These are phyloP conservation scores for Epistrophe eligans DNA, from an alignment of 2,888 invertebrate genomes.

Conservation along the genomic window DNA sequence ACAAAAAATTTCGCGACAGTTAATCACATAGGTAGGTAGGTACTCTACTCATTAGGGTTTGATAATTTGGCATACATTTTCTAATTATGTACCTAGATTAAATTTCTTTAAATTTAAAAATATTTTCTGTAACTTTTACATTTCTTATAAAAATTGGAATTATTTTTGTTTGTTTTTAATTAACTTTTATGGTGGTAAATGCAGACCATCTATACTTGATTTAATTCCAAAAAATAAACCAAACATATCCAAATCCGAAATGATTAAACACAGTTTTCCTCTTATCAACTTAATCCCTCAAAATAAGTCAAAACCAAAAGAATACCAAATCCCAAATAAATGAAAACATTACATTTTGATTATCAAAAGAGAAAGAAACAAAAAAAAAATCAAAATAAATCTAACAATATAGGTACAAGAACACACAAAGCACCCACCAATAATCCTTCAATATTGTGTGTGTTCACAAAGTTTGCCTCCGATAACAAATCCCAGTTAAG, in stretches of 20 bases:
- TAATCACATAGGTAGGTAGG: no score
- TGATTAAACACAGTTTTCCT: neutral
- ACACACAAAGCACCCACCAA: conserved; percentile 35
- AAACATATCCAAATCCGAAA: neutral
- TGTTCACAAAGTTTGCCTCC: conserved; percentile 55
- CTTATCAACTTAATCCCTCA: conserved; percentile 13
- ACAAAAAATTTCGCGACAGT: no score
- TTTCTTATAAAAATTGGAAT: no score
- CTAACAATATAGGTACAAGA: conserved; percentile 14
- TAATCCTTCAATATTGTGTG: conserved; percentile 58
- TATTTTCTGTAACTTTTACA: no score
- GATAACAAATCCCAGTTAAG: conserved; percentile 53
- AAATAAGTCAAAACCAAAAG: conserved; percentile 39
- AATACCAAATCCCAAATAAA: conserved; percentile 63
- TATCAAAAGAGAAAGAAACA: conserved; percentile 41
- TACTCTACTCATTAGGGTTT: no score
- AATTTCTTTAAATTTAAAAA: no score
- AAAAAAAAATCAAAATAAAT: neutral
- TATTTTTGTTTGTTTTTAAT: no score
- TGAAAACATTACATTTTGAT: conserved; percentile 68
- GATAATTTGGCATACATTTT: no score
- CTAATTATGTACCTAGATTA: no score
- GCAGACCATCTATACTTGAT: no score
- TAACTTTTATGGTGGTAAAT: no score
- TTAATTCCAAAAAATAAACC: no score